phyloP scores from a whole-genome alignment of 1,140 invertebrate species.

The Muscidifurax raptorellus region DNA sequence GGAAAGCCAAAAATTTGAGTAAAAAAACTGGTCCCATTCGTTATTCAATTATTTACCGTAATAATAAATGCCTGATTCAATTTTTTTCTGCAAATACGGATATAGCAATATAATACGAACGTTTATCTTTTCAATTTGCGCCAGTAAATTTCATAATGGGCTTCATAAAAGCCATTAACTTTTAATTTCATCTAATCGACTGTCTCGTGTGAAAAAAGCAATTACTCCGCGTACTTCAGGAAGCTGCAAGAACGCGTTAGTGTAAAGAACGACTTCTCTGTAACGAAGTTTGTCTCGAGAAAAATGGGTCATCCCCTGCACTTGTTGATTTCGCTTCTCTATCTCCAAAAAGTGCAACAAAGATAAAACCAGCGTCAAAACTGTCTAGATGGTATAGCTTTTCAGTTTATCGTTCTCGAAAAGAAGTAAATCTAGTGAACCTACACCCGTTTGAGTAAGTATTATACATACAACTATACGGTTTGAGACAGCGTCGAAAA shows the following conservation, averaged over 20 bases:
- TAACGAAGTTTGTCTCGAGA: not conserved
- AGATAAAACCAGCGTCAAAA: not conserved
- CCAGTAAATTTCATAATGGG: not conserved
- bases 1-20: no score
- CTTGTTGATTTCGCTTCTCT: not conserved
- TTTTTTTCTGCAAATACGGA: no score
- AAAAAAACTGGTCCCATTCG: no score
- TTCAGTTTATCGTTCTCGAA: not conserved
- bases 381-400: not conserved
- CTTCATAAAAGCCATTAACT: not conserved
- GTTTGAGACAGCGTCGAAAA: not conserved
- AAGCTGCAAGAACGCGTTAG: not conserved
- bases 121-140: not conserved
- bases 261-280: not conserved
- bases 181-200: not conserved
- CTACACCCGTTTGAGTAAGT: not conserved
- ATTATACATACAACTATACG: not conserved
- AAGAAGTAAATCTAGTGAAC: not conserved
- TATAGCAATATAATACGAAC: not conserved
- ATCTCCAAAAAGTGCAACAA: not conserved
- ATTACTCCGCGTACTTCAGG: not conserved
- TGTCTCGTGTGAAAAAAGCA: not conserved
- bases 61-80: no score
- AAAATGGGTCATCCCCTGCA: not conserved
- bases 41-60: no score